Base-by-base conservation (phyloP, 2,797 vertebrate species). In the Siniperca obscura region DNA sequence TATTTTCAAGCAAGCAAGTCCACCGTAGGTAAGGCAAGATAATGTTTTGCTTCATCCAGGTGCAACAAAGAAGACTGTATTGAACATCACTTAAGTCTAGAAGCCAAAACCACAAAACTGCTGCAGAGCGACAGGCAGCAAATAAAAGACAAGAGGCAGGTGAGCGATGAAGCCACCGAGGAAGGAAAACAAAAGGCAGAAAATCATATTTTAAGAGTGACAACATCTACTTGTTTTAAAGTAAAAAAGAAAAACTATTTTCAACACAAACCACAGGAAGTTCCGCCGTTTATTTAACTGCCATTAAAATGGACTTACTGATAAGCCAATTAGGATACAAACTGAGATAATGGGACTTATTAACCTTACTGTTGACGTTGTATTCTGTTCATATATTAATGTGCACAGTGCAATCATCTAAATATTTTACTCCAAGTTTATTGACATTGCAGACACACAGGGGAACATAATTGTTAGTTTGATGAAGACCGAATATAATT, bases 11-110 rank as follows among this genome's bases (percentile, higher is more conserved):
- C 74, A 44, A 85, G 70, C 48, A 13, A 74, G 76, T 89, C 79
- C 76, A 71, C 77, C 40, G 25, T n/a, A 48, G 77, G 85, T 91
- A 92, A 94, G 92, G 90, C 90, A 89, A 91, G 86, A 90, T 56
- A 27, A 71, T 21, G 74, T 62, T 81, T 30, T 1, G 67, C 56
- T 86, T 74, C 77, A 48, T 78, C 83, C 74, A 27, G 79, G 76
- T 78, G 84, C 30, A 80, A 73, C 59, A 19, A 30, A 83, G 19
- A 76, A 36, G 21, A 80, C 46, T 3, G 60, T 44, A 12, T 2
- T 11, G 50, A 67, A 71, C 40, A 25, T 40, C 38, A n/a, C 46
- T 44, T 4, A 19, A 68, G 40, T 44, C 38, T 52, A 13, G 10
- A 75, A 55, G 61, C 62, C 40, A 60, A 52, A 80, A 65, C n/a